These are phyloP conservation scores for Ivindomyrus marchei DNA, from an alignment of 2,113 vertebrate genomes.

Conservation along the genomic window DNA sequence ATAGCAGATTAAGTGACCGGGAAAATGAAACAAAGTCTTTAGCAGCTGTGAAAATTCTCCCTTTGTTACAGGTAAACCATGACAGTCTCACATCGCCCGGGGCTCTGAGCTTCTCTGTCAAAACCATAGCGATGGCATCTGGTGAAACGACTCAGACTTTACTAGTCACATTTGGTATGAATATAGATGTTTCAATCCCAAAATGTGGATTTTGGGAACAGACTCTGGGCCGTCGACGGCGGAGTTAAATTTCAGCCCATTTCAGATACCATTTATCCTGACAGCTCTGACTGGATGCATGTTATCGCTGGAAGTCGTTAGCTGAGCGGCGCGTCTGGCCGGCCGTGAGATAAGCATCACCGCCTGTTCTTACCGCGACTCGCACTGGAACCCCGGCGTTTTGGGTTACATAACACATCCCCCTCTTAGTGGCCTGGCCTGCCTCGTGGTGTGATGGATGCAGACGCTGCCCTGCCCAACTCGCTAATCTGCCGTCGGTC, in stretches of 20 bases:
- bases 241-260: slow-evolving; percentile 16
- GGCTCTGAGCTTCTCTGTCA: not conserved
- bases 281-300: slow-evolving; percentile 39
- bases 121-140: not conserved
- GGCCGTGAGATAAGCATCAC: slow-evolving; percentile 39
- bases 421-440: slow-evolving; percentile 19
- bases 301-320: slow-evolving; percentile 49
- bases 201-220: slow-evolving; percentile 1
- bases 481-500: slow-evolving; percentile 36
- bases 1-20: not conserved
- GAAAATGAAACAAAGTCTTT: not conserved
- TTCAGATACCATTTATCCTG: slow-evolving; percentile 34
- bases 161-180: not conserved
- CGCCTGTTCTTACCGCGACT: slow-evolving; percentile 39
- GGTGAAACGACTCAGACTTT: not conserved
- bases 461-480: slow-evolving; percentile 31
- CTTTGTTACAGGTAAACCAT: not conserved
- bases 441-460: slow-evolving; percentile 32
- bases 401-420: slow-evolving; percentile 28
- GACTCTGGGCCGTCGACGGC: not conserved
- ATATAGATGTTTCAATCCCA: not conserved
- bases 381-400: slow-evolving; percentile 38
- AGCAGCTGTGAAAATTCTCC: not conserved
- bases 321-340: slow-evolving; percentile 36
- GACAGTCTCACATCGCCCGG: not conserved